Base-by-base conservation (phyloP, 2,888 invertebrate species). In the Frankliniella intonsa region DNA sequence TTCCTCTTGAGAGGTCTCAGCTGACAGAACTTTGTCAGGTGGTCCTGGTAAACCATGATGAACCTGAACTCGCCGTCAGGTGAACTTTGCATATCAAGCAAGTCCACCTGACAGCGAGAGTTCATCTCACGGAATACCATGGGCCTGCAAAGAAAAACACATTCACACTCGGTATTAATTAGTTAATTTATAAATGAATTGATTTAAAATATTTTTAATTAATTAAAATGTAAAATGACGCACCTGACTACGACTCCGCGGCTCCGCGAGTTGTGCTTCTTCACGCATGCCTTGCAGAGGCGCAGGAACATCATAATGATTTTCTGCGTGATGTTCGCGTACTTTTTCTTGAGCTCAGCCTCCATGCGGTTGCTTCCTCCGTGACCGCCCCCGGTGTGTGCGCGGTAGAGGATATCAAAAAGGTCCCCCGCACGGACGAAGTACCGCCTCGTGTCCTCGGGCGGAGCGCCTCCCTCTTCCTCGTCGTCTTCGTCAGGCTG, bases 61-160 rank as follows among this genome's bases (percentile, higher is more conserved):
- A 55, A 55, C 1, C 17, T 3, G 55, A 5, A 55, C 14, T 55
- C 55, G 12, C 55, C 55, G 17, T 55, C 55, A 14, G 55, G 55
- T 1, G 55, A 55, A 17, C 55, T 55, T 55, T 55, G 55, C 55
- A 55, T 55, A 17, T 55, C 55, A 14, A 55, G 2, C 62, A 81
- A 76, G 81, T 83, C 82, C 22, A 82, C 82, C 69, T 83, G 82
- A 76, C 82, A 83, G 27, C 82, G 51, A 22, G 80, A 81, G 51
- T 83, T 82, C 27, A 83, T 80, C 49, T 83, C 81, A 81, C 49
- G 27, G 27, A 49, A 82, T 22, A 82, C 22, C 81, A 83, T 69
- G 9, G 83, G 82, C 38, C 82, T 83, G 38, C 38, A 38, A 38
- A 38, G 38, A 3, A 38, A 38, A 38, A 38, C 2, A 38, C n/a